These are phyloP conservation scores for Notiomystis cincta DNA, from an alignment of 2,113 vertebrate genomes.

Conservation along the genomic window DNA sequence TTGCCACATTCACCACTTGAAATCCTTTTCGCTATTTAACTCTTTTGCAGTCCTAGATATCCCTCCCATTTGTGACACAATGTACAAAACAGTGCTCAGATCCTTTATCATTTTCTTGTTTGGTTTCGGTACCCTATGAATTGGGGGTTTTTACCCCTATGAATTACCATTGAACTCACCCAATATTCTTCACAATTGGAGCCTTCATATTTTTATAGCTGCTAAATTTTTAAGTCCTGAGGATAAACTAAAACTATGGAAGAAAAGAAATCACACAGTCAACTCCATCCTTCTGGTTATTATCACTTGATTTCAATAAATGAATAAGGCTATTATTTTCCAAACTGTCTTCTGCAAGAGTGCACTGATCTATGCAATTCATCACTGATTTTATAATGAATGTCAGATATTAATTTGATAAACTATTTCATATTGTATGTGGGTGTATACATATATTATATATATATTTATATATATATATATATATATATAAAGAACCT, in stretches of 20 bases:
- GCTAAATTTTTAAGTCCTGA: background rate
- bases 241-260: background rate
- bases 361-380: background rate
- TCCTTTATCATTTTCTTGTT: background rate
- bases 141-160: rapidly evolving
- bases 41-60: background rate
- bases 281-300: background rate
- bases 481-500: background rate
- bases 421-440: background rate
- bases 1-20: background rate
- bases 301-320: background rate
- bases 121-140: background rate
- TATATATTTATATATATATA: rapidly evolving
- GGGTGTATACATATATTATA: too few relatives aligned
- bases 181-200: background rate
- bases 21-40: background rate
- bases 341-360: background rate
- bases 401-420: background rate
- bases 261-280: background rate
- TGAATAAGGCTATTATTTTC: background rate
- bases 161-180: background rate
- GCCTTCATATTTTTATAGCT: background rate
- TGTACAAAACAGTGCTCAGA: background rate
- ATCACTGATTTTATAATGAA: background rate
- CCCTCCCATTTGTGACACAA: background rate